Evolutionary conservation across 2,797 vertebrate genomes (phyloP).

Genomic region (Morus bassanus): DNA sequence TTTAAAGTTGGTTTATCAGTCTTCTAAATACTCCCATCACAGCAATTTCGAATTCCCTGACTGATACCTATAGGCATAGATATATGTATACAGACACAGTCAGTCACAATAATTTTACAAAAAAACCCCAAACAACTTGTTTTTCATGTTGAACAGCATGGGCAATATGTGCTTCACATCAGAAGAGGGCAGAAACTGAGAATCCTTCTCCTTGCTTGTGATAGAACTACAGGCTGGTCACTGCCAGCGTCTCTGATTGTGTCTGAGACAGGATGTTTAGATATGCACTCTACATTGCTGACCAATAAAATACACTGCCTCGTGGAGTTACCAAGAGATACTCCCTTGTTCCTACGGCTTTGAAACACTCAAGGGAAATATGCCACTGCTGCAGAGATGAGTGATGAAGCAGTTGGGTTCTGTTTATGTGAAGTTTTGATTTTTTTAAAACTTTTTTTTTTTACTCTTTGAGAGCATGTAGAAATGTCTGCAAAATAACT

Average conservation of each 20-base stretch:
- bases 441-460: not conserved
- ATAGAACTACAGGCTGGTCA: not conserved
- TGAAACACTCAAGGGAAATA: constrained; percentile 25
- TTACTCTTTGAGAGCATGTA: not conserved
- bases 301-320: constrained; percentile 18
- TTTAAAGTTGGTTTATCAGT: not conserved
- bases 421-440: not conserved
- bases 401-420: not conserved
- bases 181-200: not conserved
- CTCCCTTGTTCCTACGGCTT: not conserved
- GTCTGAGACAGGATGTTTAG: not conserved
- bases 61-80: not conserved
- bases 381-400: not conserved
- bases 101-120: not conserved
- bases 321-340: not conserved
- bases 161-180: not conserved
- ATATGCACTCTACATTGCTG: not conserved
- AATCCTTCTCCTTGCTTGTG: not conserved
- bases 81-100: not conserved
- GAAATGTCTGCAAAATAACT: not conserved
- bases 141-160: accelerated
- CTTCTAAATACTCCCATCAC: not conserved
- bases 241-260: not conserved
- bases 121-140: accelerated
- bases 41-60: not conserved